Evolutionary conservation across 2,113 vertebrate genomes (phyloP).

Genomic region (Microcebus ravelobensis): DNA sequence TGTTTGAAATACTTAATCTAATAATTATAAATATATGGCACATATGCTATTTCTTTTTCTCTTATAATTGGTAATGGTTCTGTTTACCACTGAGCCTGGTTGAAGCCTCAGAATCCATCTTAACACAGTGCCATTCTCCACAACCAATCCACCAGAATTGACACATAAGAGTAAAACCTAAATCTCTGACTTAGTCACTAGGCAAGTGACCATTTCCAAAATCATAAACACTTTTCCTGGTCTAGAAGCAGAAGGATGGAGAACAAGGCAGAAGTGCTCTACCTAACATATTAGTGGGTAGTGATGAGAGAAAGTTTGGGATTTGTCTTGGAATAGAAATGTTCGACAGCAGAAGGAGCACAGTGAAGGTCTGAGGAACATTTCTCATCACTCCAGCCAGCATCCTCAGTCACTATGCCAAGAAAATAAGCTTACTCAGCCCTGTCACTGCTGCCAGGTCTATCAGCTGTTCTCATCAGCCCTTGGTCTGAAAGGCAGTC

Average conservation of each 20-base stretch:
- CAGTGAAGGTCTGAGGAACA: background rate
- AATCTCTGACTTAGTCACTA: background rate
- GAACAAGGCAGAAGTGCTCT: background rate
- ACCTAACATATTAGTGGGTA: too few relatives aligned
- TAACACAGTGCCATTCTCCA: background rate
- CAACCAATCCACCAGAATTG: background rate
- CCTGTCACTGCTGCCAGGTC: background rate
- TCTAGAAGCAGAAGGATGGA: background rate
- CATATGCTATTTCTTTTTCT: background rate
- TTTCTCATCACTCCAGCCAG: background rate
- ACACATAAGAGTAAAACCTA: background rate
- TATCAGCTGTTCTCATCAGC: background rate
- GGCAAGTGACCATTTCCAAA: background rate
- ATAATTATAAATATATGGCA: background rate
- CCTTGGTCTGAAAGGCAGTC: background rate
- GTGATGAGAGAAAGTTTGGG: background rate
- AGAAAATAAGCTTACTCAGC: constrained; percentile 51
- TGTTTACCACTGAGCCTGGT: background rate
- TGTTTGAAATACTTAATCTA: background rate
- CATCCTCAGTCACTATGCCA: background rate
- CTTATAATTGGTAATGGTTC: background rate
- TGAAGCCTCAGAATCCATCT: background rate
- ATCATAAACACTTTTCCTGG: background rate
- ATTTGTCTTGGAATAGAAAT: constrained; percentile 4
- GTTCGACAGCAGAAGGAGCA: constrained; percentile 27